Evolutionary conservation across 2,888 invertebrate species (phyloP).

Genomic region (Aspidapion aeneum): DNA sequence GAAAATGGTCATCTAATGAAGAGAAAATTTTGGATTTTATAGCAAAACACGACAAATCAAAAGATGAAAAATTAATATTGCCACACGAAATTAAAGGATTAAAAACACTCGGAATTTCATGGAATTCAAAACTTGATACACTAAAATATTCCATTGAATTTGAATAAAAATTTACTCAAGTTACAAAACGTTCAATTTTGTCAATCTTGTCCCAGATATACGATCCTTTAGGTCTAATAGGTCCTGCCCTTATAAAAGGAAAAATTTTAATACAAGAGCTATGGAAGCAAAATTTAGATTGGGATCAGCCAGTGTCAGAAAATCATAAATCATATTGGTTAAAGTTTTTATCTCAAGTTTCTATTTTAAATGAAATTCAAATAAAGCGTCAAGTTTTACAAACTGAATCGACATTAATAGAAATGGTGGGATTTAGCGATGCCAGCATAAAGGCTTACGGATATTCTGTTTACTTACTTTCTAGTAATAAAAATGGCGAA

Average conservation of each 20-base stretch:
- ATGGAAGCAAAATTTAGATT: too few relatives aligned
- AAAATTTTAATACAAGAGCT: slow-evolving; percentile 18
- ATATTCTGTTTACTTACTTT: slow-evolving; percentile 30
- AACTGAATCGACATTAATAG: neutral
- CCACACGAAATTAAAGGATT: slow-evolving; percentile 9
- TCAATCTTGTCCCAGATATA: slow-evolving; percentile 13
- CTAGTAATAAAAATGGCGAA: too few relatives aligned
- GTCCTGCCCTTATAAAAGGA: too few relatives aligned
- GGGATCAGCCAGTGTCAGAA: too few relatives aligned
- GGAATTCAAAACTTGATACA: slow-evolving; percentile 1
- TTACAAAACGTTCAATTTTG: slow-evolving; percentile 5
- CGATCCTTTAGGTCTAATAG: slow-evolving; percentile 21
- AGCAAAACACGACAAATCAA: too few relatives aligned
- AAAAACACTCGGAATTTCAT: slow-evolving; percentile 13
- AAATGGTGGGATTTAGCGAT: slow-evolving; percentile 30
- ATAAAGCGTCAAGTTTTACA: neutral
- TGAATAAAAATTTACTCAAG: too few relatives aligned
- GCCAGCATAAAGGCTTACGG: slow-evolving; percentile 29
- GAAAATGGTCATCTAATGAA: slow-evolving; percentile 11
- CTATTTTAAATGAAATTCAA: slow-evolving; percentile 1
- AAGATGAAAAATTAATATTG: too few relatives aligned
- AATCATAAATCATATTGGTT: neutral
- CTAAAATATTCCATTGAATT: slow-evolving; percentile 1
- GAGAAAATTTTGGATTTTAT: too few relatives aligned
- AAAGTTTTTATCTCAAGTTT: neutral